Percentiles rank a stretch among this genome's conserved stretches.
These are phyloP conservation scores for Antrozous pallidus DNA, from an alignment of 2,797 vertebrate species.

Conservation along the genomic window DNA sequence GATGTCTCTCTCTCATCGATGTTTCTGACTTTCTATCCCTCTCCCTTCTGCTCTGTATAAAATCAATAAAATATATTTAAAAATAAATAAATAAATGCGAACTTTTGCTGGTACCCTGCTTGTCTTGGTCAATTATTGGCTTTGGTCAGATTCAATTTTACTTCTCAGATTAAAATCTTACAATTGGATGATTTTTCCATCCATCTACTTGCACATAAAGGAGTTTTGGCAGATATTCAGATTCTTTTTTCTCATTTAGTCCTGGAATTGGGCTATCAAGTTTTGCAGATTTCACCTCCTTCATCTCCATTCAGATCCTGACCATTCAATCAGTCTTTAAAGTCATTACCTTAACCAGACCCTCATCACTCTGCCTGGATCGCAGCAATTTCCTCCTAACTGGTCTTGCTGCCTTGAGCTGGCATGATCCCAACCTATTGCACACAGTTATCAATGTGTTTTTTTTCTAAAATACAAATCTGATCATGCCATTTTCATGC, in stretches of 20 bases:
- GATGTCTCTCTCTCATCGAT: no score
- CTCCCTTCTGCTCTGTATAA: no score
- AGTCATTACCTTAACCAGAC: slow-evolving; percentile 45
- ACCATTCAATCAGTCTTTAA: neutral
- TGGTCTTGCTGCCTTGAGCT: neutral
- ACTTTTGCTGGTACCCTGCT: no score
- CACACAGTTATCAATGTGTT: neutral
- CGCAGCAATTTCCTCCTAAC: neutral
- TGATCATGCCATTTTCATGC: neutral
- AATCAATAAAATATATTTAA: no score
- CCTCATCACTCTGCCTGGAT: slow-evolving; percentile 18
- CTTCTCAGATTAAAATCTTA: no score
- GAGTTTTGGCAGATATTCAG: neutral
- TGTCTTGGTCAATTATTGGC: no score
- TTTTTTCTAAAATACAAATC: slow-evolving; percentile 20
- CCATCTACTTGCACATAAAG: neutral
- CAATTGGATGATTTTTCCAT: neutral
- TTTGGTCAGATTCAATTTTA: no score
- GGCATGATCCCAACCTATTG: neutral
- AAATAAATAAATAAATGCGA: no score
- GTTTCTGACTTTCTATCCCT: no score
- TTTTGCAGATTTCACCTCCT: slow-evolving; percentile 6
- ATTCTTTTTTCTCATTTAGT: neutral
- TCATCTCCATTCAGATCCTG: neutral
- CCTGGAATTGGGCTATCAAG: neutral